These are phyloP conservation scores for Andrena dorsata DNA, from an alignment of 2,888 invertebrate genomes.

Conservation along the genomic window DNA sequence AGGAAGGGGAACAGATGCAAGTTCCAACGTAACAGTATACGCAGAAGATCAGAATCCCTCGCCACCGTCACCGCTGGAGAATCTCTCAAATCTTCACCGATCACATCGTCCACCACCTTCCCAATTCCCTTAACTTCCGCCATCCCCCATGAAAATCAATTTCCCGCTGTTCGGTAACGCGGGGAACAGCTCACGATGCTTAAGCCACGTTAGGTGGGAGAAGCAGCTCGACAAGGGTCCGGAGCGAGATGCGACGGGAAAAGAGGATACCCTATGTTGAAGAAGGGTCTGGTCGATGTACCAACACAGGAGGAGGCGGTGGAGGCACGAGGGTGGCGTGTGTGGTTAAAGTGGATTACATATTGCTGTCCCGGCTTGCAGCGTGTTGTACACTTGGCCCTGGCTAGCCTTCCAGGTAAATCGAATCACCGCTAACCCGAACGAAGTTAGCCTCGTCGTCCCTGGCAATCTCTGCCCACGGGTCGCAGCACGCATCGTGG, in stretches of 20 bases:
- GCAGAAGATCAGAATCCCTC: background rate
- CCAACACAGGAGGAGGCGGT: background rate
- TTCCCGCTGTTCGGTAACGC: constrained; percentile 33
- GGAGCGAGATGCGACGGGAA: constrained; percentile 11
- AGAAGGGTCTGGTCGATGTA: constrained; percentile 2
- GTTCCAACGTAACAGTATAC: no score
- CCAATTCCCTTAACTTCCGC: constrained; percentile 6
- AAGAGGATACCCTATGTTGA: background rate
- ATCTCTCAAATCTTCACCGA: background rate
- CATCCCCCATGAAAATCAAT: constrained; percentile 44
- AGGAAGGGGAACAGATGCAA: no score
- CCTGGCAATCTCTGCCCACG: constrained; percentile 66
- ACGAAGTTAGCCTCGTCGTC: constrained; percentile 78
- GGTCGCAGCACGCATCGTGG: constrained; percentile 27
- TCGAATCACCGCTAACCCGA: constrained; percentile 82
- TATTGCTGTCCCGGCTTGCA: constrained; percentile 71
- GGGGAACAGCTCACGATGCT: constrained; percentile 23
- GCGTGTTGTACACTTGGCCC: constrained; percentile 71
- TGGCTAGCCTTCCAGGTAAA: constrained; percentile 77
- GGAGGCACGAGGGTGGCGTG: constrained; percentile 45
- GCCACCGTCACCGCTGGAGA: background rate
- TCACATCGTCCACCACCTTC: constrained; percentile 4
- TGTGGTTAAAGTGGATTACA: constrained; percentile 82
- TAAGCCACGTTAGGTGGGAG: constrained; percentile 29
- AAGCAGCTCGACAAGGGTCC: background rate